Evolutionary conservation across 1,140 invertebrate species (phyloP), one percentile per base, ranked within the genome.

Genomic region (Solen grandis): DNA sequence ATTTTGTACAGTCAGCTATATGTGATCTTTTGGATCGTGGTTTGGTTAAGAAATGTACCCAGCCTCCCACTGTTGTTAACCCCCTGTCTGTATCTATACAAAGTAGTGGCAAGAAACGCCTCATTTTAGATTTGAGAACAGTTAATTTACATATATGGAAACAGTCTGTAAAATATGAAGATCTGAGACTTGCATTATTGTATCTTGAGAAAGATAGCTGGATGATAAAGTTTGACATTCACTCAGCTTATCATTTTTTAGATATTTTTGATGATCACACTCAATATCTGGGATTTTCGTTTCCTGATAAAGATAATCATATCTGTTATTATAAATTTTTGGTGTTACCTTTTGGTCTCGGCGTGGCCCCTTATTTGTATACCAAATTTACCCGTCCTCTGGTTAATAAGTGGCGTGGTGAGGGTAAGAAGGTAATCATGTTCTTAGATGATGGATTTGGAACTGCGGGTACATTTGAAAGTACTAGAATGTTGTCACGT

Each of bases 111-210:
- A 79, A 80, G 36, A 73, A 68, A 57, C 62, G 82, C 0, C 41
- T 84, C 1, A 80, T 84, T 57, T 54, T 84, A 54, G 82, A 84
- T 65, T 70, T 84, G 57, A 29, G 76, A n/a, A 36, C 68, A 14
- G 69, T 79, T 0, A 79, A 83, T 25, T 25, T 22, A 41, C 57
- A 81, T 81, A 5, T 74, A 35, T 70, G 76, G 63, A 80, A 84
- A 62, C 25, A 22, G 29, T 60, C 35, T 52, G 36, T 80, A 22
- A 62, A 69, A 62, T 75, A 68, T 41, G 72, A 74, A 31, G 72
- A 80, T 76, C 38, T 69, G 16, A 16, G 65, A 5, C 3, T 63
- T 19, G 69, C 76, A 3, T 55, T 59, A n/a, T 38, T 41, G 1
- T 77, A 68, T 68, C 41, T 55, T 25, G 25, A 68, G 68, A 4